Base-by-base conservation (phyloP, 2,888 invertebrate genomes). In the Caenorhabditis plicata region DNA sequence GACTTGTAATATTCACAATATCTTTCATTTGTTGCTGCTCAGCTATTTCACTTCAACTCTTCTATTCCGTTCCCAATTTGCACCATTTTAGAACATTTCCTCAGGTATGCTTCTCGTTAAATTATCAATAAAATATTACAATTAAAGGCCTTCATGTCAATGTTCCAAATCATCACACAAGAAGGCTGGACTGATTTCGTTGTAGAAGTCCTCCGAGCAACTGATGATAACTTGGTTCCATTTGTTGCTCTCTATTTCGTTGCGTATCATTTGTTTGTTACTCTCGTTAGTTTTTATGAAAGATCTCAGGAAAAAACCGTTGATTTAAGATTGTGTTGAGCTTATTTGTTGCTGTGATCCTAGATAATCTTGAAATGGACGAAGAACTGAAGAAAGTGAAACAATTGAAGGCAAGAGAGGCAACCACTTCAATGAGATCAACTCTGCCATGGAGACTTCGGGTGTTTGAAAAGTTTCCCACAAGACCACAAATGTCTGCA, bases 131-230 rank as follows among this genome's bases (percentile, higher is more conserved):
- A 23, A 22, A 23, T 40, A 40, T 20, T 11, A 17, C n/a, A 15
- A 8, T 48, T 62, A 39, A 82, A 90, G 89, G 96, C 96, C 1
- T 95, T 96, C 82, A 96, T 98, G 95, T 94, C 95, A 79, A 99
- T 99, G 98, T 99, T 99, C 82, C 98, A 99, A 89, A 98, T 99
- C 81, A 86, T 99, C 53, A 98, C 98, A 0, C 98, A 99, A 87
- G 98, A 99, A 85, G 98, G 96, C 7, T 99, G 98, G 98, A 95
- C 96, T 1, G 98, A 98, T 83, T 93, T 98, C 17, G 99, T 98
- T 92, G 95, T 96, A 80, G 93, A 95, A 82, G 96, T 70, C 9
- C 94, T 96, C 92, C 80, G 83, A 38, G 68, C 68, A 7, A 67
- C 73, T 9, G 66, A 68, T 35, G 73, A 73, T 35, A 61, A 54